These are phyloP conservation scores for Porites divaricata DNA, from an alignment of 92 coral and sea anemone species.

Conservation along the genomic window DNA sequence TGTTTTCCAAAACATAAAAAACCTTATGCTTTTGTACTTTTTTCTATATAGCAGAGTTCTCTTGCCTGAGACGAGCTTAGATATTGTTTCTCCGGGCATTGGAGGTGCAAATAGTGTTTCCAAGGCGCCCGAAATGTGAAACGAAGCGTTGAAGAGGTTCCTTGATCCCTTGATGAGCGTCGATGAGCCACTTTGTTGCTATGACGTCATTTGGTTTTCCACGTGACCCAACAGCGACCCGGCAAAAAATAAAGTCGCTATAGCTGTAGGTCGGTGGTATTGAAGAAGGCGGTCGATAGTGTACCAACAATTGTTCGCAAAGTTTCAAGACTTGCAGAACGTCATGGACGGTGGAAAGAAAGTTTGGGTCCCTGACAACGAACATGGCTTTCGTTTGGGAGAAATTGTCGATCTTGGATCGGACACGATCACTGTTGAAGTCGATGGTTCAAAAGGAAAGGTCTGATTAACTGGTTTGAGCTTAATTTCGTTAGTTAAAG, in stretches of 20 bases:
- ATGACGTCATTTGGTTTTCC: conserved; percentile 51
- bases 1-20: no score
- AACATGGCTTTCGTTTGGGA: conserved; percentile 94
- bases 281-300: no score
- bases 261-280: conserved; percentile 9
- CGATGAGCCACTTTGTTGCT: neutral
- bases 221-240: conserved; percentile 54
- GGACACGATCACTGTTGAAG: conserved; percentile 85
- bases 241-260: conserved; percentile 51
- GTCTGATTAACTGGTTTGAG: conserved; percentile 13
- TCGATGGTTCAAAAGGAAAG: conserved; percentile 75
- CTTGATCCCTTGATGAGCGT: no score
- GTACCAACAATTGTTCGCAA: neutral
- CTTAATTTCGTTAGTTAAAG: neutral
- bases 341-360: conserved; percentile 82
- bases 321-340: neutral
- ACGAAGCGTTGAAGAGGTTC: no score
- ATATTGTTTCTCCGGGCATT: no score
- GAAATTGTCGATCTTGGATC: conserved; percentile 91
- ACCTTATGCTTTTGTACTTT: no score
- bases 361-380: conserved; percentile 97
- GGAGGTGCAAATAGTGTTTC: no score
- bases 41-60: no score
- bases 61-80: no score
- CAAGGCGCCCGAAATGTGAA: no score